A percentile compares a stretch with the other conserved stretches of the same genome.
These are phyloP conservation scores for Geothlypis trichas DNA, from an alignment of 2,113 vertebrate genomes.

Conservation along the genomic window DNA sequence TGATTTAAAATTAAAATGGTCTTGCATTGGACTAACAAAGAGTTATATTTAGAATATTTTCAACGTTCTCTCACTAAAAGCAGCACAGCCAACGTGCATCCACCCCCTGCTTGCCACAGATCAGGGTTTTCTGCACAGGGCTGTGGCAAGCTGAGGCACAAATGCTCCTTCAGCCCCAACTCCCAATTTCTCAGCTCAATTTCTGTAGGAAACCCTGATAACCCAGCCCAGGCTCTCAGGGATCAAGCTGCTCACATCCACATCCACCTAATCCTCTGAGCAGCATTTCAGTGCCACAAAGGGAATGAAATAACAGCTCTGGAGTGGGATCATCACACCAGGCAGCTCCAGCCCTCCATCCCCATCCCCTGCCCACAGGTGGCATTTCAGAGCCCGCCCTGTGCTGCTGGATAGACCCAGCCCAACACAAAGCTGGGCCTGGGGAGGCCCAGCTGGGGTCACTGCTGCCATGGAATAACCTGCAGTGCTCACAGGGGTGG, in stretches of 20 bases:
- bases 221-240: background rate
- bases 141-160: background rate
- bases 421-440: background rate
- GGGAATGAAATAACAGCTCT: background rate
- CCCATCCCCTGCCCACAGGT: background rate
- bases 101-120: accelerated
- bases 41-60: background rate
- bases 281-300: background rate
- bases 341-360: background rate
- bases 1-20: background rate
- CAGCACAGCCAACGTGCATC: accelerated
- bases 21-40: background rate
- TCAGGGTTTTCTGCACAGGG: accelerated
- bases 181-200: background rate
- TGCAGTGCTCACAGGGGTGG: background rate
- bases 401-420: background rate
- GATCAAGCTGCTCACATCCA: background rate
- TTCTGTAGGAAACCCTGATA: background rate
- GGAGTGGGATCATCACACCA: conserved; percentile 1
- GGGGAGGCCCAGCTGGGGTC: background rate
- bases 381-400: background rate
- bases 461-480: background rate
- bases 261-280: background rate
- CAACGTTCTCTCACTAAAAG: accelerated
- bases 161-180: background rate